Percentiles rank a stretch among this genome's conserved stretches.
Conservation (phyloP, 2,797 vertebrate genomes). For the Argentina silus region DNA sequence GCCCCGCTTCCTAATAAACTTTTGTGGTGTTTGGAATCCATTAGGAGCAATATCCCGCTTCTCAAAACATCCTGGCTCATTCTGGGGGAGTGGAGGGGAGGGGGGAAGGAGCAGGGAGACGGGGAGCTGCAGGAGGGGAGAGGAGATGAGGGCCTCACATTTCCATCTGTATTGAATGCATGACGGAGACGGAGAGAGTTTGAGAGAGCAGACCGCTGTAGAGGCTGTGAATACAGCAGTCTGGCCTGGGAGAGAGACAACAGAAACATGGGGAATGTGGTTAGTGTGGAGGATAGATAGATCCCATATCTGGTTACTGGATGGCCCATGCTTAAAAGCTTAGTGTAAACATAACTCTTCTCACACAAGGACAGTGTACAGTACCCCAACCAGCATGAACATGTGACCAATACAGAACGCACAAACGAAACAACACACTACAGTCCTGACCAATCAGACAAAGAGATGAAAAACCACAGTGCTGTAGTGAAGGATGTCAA, state of each 20-base stretch:
- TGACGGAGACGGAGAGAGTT: conserved; percentile 41
- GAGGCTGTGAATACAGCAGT: conserved; percentile 27
- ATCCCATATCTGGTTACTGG: too few species aligned
- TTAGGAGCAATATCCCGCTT: conserved; percentile 82
- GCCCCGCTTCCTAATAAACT: conserved; percentile 80
- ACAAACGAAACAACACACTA: too few species aligned
- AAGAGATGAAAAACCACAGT: too few species aligned
- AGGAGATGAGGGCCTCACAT: conserved; percentile 64
- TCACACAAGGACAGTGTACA: too few species aligned
- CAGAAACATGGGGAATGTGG: conserved; percentile 29
- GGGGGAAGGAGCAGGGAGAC: conserved; percentile 22
- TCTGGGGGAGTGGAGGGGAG: conserved; percentile 56
- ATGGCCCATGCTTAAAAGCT: too few species aligned
- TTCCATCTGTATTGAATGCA: conserved; percentile 78
- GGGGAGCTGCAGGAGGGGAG: conserved; percentile 16
- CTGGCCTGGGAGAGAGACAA: conserved; percentile 56
- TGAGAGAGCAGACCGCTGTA: conserved; percentile 14
- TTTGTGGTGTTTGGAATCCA: conserved; percentile 83
- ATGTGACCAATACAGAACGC: too few species aligned
- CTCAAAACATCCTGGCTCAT: conserved; percentile 79
- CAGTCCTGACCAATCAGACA: too few species aligned
- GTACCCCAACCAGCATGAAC: too few species aligned
- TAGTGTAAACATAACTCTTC: too few species aligned
- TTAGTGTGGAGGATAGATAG: neutral
- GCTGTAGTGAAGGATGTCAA: too few species aligned